Percentiles rank a stretch among this genome's conserved stretches.
Evolutionary conservation across 2,888 invertebrate genomes (phyloP).

Genomic region (Thyatira batis): DNA sequence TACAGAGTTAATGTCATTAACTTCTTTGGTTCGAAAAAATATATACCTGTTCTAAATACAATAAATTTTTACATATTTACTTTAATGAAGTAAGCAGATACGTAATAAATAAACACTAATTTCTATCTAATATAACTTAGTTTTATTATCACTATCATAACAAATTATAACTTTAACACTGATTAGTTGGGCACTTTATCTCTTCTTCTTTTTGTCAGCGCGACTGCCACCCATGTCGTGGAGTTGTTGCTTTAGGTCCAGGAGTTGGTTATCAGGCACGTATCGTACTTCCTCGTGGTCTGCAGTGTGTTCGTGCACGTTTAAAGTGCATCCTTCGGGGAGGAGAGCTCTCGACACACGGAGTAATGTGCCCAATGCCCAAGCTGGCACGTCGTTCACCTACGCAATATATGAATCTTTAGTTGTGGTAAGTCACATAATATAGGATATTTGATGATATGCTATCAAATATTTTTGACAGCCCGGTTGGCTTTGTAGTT

Average conservation of each 20-base stretch:
- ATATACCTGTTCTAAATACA: too few species aligned
- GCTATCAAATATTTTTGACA: too few species aligned
- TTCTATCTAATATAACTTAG: background rate
- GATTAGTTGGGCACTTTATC: conserved; percentile 15
- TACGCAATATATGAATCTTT: conserved; percentile 32
- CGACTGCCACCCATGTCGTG: conserved; percentile 84
- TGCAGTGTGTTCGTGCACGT: conserved; percentile 85
- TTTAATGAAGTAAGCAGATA: too few species aligned
- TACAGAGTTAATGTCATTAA: too few species aligned
- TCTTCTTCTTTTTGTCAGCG: conserved; percentile 68
- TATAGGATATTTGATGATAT: too few species aligned
- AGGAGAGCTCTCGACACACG: conserved; percentile 87
- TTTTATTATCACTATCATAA: background rate
- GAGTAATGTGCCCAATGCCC: conserved; percentile 86
- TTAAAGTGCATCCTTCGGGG: conserved; percentile 90
- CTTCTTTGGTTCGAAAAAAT: too few species aligned
- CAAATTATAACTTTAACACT: background rate
- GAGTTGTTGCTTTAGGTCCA: conserved; percentile 88
- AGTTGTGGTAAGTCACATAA: too few species aligned
- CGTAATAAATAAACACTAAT: background rate
- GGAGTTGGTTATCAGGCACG: conserved; percentile 92
- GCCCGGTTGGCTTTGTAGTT: too few species aligned
- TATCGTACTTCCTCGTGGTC: conserved; percentile 87
- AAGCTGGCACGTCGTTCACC: conserved; percentile 84
- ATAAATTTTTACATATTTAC: too few species aligned